Base-by-base conservation (phyloP, 2,113 vertebrate genomes). In the Halcyon malimbica region DNA sequence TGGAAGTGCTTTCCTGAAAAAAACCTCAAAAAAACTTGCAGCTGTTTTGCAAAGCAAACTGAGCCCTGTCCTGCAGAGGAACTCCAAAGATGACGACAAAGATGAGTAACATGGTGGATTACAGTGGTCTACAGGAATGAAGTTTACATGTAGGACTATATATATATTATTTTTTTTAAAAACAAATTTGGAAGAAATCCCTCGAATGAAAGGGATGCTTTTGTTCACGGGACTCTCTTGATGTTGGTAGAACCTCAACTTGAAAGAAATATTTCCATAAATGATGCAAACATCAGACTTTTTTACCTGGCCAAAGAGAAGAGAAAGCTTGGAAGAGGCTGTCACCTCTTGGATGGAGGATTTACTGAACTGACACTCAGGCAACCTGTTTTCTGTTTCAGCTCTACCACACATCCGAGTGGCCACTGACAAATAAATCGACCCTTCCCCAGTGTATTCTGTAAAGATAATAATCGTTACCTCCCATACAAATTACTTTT, bases 11-110 rank as follows among this genome's bases (percentile, higher is more conserved):
- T 96, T 98, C 83, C 98, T 98, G 67, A 98, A 98, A 97, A 98
- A 98, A 93, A 98, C 98, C 48, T 98, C 98, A 26, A 98, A 98
- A 97, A 98, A 98, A 94, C 94, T 98, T 1, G 97, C 97, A 3
- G 98, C 98, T 0, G 97, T 98, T 51, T 93, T 98, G 89, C 98
- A 98, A 87, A 98, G 90, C 93, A 98, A 98, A 97, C 97, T 98
- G 73, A 96, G 87, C 5, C 95, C 98, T 13, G 51, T 97, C 14
- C 92, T 94, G 39, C 98, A 97, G 88, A 98, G 91, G 74, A 94
- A 70, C 48, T 69, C 95, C 82, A 94, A 68, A 92, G 95, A 95
- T 25, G 97, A 95, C 0, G 77, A 95, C 77, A 97, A 98, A 71
- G 89, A 96, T 2, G 93, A 98, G 60, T 98, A 88, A 97, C 9